Percentiles rank a stretch among this genome's conserved stretches.
phyloP scores from a whole-genome alignment of 2,113 vertebrate genomes.

The Oncorhynchus clarkii region DNA sequence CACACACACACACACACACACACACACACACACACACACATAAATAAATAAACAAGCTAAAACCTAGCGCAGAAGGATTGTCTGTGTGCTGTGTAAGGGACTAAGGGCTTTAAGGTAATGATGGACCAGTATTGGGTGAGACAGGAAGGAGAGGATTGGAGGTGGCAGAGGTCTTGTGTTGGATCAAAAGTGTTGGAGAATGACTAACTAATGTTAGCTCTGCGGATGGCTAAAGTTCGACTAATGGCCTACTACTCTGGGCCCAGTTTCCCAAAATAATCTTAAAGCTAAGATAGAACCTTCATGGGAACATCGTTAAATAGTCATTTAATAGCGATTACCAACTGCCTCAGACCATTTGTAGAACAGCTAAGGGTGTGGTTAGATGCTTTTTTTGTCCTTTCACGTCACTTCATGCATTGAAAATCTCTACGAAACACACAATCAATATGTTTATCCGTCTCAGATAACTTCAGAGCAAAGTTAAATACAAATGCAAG shows the following conservation, averaged over 20 bases:
- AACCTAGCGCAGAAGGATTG: not conserved
- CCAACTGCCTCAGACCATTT: no score
- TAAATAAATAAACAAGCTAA: not conserved
- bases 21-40: not conserved
- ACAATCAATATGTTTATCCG: no score
- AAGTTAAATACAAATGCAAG: no score
- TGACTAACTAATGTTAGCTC: not conserved
- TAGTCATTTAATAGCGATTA: no score
- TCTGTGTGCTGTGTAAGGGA: constrained; percentile 14
- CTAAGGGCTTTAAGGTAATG: constrained; percentile 46
- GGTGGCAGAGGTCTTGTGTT: constrained; percentile 12
- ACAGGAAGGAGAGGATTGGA: constrained; percentile 23
- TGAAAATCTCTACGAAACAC: no score
- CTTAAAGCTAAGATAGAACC: no score
- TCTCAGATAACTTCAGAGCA: no score
- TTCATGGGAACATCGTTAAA: no score
- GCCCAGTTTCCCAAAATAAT: no score
- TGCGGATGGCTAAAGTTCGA: not conserved
- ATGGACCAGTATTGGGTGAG: constrained; percentile 37
- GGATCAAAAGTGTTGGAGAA: constrained; percentile 23
- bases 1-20: not conserved
- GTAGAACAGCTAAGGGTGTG: no score
- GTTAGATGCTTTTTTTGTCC: no score
- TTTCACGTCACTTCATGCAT: no score
- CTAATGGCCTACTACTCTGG: not conserved